Evolutionary conservation across 1,140 invertebrate genomes (phyloP).

Genomic region (Drosophila nikananu): DNA sequence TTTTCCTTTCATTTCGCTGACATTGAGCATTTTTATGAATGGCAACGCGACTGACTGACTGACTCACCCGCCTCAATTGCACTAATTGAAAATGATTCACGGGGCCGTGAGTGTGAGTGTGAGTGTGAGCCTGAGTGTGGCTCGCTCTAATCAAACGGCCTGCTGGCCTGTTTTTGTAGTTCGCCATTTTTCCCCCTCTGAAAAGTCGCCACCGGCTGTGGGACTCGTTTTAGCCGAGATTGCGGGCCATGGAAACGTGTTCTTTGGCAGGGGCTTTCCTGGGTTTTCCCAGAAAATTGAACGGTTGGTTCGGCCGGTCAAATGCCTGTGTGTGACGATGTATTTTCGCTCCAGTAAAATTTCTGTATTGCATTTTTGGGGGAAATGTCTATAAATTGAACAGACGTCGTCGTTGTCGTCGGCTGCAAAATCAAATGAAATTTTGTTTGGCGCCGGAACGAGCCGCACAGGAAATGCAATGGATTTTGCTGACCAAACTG

Average conservation of each 20-base stretch:
- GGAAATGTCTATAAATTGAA: conserved; percentile 50
- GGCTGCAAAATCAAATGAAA: conserved; percentile 33
- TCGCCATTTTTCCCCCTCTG: conserved; percentile 20
- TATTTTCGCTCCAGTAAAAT: conserved; percentile 20
- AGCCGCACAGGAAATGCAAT: conserved; percentile 26
- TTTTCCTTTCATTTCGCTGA: conserved; percentile 54
- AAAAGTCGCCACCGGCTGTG: conserved; percentile 30
- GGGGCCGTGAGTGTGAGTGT: conserved; percentile 13
- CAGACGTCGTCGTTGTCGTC: conserved; percentile 21
- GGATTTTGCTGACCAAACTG: conserved; percentile 32
- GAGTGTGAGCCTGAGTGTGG: conserved; percentile 14
- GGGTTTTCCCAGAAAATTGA: conserved; percentile 20
- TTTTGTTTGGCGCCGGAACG: conserved; percentile 30
- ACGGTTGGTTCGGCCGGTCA: conserved; percentile 2
- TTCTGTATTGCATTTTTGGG: conserved; percentile 46
- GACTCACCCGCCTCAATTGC: conserved; percentile 58
- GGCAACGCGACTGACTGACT: conserved; percentile 28
- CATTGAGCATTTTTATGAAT: conserved; percentile 78
- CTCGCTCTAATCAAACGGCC: conserved; percentile 41
- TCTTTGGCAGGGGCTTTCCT: conserved; percentile 25
- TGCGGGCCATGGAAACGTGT: conserved; percentile 40
- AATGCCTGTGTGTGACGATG: conserved; percentile 32
- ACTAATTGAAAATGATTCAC: conserved; percentile 80
- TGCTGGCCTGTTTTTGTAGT: conserved; percentile 24
- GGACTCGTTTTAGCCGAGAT: conserved; percentile 46